phyloP scores from a whole-genome alignment of 2,888 invertebrate genomes.

The Tachystola acroxantha region DNA sequence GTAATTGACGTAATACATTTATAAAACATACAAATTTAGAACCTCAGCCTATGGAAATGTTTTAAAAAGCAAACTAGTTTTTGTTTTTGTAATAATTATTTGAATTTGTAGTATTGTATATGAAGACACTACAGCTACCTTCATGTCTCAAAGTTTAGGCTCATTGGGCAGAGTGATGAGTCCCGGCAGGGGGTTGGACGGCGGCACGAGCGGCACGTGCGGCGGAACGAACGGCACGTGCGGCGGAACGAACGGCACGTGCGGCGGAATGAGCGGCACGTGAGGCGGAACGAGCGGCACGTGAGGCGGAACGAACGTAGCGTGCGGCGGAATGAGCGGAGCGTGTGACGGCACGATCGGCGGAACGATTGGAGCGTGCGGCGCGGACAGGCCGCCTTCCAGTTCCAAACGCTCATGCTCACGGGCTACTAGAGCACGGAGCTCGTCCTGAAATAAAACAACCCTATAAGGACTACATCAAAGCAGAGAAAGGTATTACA shows the following conservation, averaged over 20 bases:
- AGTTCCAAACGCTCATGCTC: slow-evolving; percentile 77
- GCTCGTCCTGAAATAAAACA: slow-evolving; percentile 74
- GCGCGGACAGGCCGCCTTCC: slow-evolving; percentile 24
- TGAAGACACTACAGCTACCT: background rate
- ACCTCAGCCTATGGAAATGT: too few relatives aligned
- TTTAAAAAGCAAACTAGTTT: too few relatives aligned
- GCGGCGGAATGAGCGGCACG: background rate
- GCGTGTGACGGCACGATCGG: background rate
- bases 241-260: slow-evolving; percentile 4
- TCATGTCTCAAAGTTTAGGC: slow-evolving; percentile 35
- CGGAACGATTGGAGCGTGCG: slow-evolving; percentile 22
- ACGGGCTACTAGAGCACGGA: slow-evolving; percentile 71
- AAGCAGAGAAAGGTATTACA: too few relatives aligned
- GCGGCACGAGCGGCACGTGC: background rate
- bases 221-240: slow-evolving; percentile 1
- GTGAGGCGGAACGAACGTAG: background rate
- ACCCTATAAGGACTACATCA: too few relatives aligned
- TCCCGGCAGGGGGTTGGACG: background rate
- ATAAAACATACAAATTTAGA: too few relatives aligned
- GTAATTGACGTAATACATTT: too few relatives aligned
- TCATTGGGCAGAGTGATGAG: slow-evolving; percentile 15
- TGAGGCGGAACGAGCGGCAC: background rate
- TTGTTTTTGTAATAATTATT: too few relatives aligned
- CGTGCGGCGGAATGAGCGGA: slow-evolving; percentile 5
- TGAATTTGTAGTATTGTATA: too few relatives aligned